phyloP scores from a whole-genome alignment of 2,888 invertebrate species.

The Caenorhabditis zanzibari region DNA sequence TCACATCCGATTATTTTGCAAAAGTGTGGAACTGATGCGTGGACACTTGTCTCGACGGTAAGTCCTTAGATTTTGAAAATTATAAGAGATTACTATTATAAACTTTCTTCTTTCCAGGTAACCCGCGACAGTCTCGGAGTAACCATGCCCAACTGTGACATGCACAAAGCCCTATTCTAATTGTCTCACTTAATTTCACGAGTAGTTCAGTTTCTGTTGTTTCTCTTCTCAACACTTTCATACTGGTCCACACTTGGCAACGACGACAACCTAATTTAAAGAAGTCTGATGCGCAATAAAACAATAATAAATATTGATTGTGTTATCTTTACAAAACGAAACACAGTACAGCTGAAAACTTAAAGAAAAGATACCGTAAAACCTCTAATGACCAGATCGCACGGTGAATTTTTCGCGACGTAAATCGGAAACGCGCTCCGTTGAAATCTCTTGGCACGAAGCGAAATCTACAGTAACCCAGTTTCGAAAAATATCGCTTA shows the following conservation, averaged over 20 bases:
- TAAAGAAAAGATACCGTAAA: too few relatives aligned
- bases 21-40: slow-evolving; percentile 81
- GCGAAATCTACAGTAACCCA: too few relatives aligned
- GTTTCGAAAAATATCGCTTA: too few relatives aligned
- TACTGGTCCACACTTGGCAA: slow-evolving; percentile 31
- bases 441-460: too few relatives aligned
- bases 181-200: not conserved
- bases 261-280: not conserved
- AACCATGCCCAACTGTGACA: slow-evolving; percentile 78
- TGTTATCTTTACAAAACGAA: not conserved
- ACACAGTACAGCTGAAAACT: too few relatives aligned
- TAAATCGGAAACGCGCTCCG: too few relatives aligned
- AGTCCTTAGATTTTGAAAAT: not conserved
- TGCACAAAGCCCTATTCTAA: slow-evolving; percentile 72
- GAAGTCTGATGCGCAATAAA: slow-evolving; percentile 7
- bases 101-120: slow-evolving; percentile 62
- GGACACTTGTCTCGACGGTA: slow-evolving; percentile 82
- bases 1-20: slow-evolving; percentile 81
- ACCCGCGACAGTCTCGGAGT: slow-evolving; percentile 76
- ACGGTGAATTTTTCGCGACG: too few relatives aligned
- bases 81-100: too few relatives aligned
- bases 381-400: too few relatives aligned
- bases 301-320: not conserved
- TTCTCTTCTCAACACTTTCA: slow-evolving; percentile 27
- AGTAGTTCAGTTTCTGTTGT: slow-evolving; percentile 19